Percentiles rank a stretch among this genome's conserved stretches.
phyloP scores from a whole-genome alignment of 2,113 vertebrate genomes.

The Nothocercus nigrocapillus region DNA sequence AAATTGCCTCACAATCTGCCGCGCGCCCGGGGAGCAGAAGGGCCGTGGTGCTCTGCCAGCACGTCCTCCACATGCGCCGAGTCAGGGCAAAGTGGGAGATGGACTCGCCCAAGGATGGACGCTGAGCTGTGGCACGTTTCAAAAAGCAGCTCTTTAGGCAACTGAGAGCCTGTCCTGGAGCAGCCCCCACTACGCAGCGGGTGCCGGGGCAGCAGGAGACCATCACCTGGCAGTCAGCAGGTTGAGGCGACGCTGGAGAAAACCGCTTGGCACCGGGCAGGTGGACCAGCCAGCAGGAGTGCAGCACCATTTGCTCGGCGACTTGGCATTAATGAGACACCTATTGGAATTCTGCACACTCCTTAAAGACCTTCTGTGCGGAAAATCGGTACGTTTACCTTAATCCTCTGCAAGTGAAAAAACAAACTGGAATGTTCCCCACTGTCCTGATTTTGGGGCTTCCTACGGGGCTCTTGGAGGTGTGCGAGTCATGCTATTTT shows the following conservation, averaged over 20 bases:
- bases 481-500: not conserved
- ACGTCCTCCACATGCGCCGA: not conserved
- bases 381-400: conserved; percentile 41
- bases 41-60: not conserved
- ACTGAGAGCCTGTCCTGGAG: not conserved
- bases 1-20: conserved; percentile 29
- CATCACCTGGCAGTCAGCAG: conserved; percentile 57
- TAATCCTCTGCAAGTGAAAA: conserved; percentile 26
- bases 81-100: not conserved
- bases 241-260: conserved; percentile 22
- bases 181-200: not conserved
- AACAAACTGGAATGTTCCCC: not conserved
- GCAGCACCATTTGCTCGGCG: conserved; percentile 17
- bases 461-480: conserved; percentile 30
- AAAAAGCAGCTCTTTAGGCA: conserved; percentile 7
- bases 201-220: conserved; percentile 39
- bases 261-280: conserved; percentile 67
- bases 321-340: conserved; percentile 76
- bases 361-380: conserved; percentile 46
- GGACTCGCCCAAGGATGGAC: not conserved
- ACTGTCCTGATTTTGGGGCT: not conserved
- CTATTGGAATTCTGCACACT: conserved; percentile 56
- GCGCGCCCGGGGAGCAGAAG: not conserved
- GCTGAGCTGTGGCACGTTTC: not conserved
- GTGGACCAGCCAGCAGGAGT: conserved; percentile 72